phyloP scores from a whole-genome alignment of 2,888 invertebrate species.

The Tenthredo distinguenda region DNA sequence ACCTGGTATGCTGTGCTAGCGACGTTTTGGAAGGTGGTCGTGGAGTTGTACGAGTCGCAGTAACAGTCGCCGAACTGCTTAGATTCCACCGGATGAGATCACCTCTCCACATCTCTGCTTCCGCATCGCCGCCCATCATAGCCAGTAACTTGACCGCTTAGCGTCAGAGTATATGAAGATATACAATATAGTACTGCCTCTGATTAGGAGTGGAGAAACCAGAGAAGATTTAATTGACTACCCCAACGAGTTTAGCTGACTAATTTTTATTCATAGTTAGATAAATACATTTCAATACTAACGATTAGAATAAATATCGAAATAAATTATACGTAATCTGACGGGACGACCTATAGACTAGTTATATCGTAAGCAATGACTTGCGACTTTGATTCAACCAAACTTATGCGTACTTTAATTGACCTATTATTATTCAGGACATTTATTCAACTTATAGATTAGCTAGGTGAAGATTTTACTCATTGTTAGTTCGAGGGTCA shows the following conservation, averaged over 20 bases:
- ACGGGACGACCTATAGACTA: constrained; percentile 14
- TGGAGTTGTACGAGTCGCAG: constrained; percentile 91
- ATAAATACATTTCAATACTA: not conserved
- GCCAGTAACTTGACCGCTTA: constrained; percentile 40
- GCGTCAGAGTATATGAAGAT: constrained; percentile 33
- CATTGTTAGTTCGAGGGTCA: constrained; percentile 23
- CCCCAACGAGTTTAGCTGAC: not conserved
- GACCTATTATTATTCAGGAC: constrained; percentile 5
- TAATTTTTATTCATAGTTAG: constrained; percentile 31
- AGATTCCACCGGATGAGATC: constrained; percentile 82
- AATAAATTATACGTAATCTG: constrained; percentile 12
- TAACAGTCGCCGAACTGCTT: constrained; percentile 92
- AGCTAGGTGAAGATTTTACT: constrained; percentile 35
- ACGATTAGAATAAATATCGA: constrained; percentile 25
- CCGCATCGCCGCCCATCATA: constrained; percentile 36
- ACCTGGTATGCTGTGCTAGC: constrained; percentile 93
- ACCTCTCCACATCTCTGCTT: constrained; percentile 66
- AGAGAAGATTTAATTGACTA: not conserved
- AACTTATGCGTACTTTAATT: constrained; percentile 13
- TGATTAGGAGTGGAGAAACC: not conserved
- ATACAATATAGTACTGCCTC: constrained; percentile 1
- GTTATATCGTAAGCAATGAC: not conserved
- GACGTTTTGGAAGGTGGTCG: constrained; percentile 96
- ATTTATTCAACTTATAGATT: constrained; percentile 22
- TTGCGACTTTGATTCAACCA: constrained; percentile 11